Percentiles rank a stretch among this genome's conserved stretches.
Conservation (phyloP, 2,113 vertebrate genomes). For the Saguinus imperator region DNA sequence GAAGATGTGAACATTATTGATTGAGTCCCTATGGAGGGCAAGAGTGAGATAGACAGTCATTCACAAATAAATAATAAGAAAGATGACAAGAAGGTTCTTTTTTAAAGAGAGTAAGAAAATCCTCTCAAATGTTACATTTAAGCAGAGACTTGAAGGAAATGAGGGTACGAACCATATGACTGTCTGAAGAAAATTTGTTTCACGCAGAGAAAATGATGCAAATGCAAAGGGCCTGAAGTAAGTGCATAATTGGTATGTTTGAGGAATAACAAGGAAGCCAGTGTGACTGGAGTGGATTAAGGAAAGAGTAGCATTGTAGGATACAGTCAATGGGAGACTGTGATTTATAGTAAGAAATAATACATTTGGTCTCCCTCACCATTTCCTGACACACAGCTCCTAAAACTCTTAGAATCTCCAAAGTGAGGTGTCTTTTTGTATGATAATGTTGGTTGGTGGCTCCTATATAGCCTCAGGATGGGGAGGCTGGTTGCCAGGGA, state of each 20-base stretch:
- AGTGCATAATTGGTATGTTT: neutral
- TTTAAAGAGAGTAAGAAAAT: neutral
- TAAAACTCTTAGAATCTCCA: neutral
- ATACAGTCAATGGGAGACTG: neutral
- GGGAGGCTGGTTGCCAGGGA: neutral
- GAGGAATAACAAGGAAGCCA: neutral
- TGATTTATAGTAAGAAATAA: neutral
- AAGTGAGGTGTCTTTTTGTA: neutral
- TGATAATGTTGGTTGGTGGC: neutral
- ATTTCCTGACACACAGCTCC: neutral
- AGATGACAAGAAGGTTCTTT: neutral
- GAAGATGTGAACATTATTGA: conserved; percentile 10
- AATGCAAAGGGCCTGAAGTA: neutral
- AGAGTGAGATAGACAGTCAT: neutral
- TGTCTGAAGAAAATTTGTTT: neutral
- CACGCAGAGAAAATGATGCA: neutral
- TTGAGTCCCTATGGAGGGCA: neutral
- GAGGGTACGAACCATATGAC: neutral
- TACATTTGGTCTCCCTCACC: neutral
- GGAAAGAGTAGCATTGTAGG: neutral
- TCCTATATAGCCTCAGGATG: neutral
- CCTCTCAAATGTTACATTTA: neutral
- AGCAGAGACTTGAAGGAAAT: conserved; percentile 26
- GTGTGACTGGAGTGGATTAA: neutral
- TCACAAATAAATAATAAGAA: conserved; percentile 41